Conservation (phyloP, 2,113 vertebrate species). For the Aepyceros melampus region DNA sequence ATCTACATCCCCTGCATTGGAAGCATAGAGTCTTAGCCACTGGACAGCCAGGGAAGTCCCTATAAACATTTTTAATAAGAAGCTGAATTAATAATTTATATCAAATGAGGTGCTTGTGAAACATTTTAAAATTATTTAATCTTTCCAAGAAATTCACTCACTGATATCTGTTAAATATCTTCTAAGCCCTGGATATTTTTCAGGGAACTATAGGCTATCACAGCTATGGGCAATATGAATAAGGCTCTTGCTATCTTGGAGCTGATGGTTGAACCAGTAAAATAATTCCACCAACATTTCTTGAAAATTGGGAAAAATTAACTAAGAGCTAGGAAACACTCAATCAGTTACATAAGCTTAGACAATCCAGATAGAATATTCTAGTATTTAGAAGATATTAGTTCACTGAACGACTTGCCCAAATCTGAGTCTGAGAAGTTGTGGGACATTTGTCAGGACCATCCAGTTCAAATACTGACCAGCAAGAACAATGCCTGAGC, state of each 20-base stretch:
- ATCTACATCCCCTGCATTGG: fast-evolving
- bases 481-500: not conserved
- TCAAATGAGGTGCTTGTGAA: not conserved
- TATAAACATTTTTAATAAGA: not conserved
- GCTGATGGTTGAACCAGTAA: not conserved
- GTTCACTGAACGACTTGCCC: not conserved
- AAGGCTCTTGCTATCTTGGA: not conserved
- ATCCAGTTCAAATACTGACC: not conserved
- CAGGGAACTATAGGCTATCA: not conserved
- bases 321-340: not conserved
- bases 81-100: not conserved
- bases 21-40: not conserved
- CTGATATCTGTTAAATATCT: not conserved
- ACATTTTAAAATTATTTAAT: not conserved
- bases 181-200: not conserved
- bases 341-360: not conserved
- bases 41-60: not conserved
- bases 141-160: not conserved
- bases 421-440: not conserved
- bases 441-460: not conserved
- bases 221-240: not conserved
- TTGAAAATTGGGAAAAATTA: not conserved
- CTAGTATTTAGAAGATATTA: not conserved
- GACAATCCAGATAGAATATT: not conserved
- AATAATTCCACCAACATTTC: not conserved